These are phyloP conservation scores for Numida meleagris DNA, from an alignment of 2,113 vertebrate species.

Conservation along the genomic window DNA sequence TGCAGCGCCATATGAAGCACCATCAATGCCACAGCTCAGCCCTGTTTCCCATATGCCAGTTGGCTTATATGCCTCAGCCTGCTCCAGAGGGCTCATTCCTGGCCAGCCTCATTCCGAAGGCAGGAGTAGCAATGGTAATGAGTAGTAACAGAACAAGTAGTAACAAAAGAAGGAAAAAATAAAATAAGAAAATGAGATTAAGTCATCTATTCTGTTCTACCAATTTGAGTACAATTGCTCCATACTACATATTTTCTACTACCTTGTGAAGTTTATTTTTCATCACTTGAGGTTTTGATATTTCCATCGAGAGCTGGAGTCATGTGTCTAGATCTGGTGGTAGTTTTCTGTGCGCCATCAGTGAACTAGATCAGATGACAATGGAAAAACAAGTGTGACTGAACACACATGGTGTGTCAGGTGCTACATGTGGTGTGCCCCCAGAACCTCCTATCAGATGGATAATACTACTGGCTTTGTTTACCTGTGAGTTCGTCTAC, in stretches of 20 bases:
- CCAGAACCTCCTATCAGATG: background rate
- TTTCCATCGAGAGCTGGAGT: background rate
- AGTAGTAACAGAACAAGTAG: background rate
- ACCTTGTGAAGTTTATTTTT: background rate
- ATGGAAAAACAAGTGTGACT: accelerated
- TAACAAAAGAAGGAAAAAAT: background rate
- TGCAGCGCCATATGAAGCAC: background rate
- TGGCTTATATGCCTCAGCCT: background rate
- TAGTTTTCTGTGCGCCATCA: accelerated
- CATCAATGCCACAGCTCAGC: background rate
- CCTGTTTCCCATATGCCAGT: background rate
- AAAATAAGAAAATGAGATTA: background rate
- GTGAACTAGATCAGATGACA: too few species aligned
- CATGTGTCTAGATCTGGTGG: background rate
- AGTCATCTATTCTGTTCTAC: background rate
- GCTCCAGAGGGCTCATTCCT: background rate
- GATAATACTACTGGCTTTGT: background rate
- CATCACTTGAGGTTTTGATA: background rate
- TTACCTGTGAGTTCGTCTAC: background rate
- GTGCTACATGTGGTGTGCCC: background rate
- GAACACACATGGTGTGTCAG: background rate
- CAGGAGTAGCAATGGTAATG: background rate
- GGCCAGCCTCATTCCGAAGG: background rate
- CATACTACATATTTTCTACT: background rate
- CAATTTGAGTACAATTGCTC: background rate